A percentile compares a stretch with the other conserved stretches of the same genome.
phyloP scores from a whole-genome alignment of 92 coral and sea anemone genomes.

The Siderastrea radians region DNA sequence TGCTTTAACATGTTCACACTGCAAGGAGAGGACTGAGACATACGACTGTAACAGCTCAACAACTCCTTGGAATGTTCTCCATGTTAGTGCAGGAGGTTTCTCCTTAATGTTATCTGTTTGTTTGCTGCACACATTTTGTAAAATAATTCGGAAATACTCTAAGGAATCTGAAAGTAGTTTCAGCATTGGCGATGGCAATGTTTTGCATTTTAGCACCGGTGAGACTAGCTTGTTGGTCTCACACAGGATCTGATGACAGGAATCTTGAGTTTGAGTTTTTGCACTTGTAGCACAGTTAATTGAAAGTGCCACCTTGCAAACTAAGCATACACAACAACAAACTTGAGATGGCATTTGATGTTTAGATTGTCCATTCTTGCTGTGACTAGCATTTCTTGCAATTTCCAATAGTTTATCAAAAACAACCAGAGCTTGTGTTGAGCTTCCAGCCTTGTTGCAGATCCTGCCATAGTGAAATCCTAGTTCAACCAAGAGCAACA shows the following conservation, averaged over 20 bases:
- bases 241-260: neutral
- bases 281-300: neutral
- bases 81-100: slow-evolving; percentile 5
- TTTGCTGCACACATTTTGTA: slow-evolving; percentile 45
- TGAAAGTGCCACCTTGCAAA: slow-evolving; percentile 39
- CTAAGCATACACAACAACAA: slow-evolving; percentile 48
- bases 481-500: slow-evolving; percentile 63
- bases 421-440: slow-evolving; percentile 47
- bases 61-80: slow-evolving; percentile 41
- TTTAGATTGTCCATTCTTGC: slow-evolving; percentile 39
- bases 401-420: slow-evolving; percentile 66
- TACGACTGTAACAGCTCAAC: slow-evolving; percentile 25
- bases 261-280: neutral
- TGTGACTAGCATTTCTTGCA: slow-evolving; percentile 5
- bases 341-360: slow-evolving; percentile 7
- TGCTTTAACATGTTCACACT: slow-evolving; percentile 30
- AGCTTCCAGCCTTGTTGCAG: slow-evolving; percentile 58
- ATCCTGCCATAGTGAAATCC: slow-evolving; percentile 79
- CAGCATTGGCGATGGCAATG: neutral
- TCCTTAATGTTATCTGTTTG: neutral
- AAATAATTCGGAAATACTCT: slow-evolving; percentile 54
- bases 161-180: slow-evolving; percentile 51
- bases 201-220: neutral
- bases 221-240: neutral
- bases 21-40: slow-evolving; percentile 29